Base-by-base conservation (phyloP, 2,113 vertebrate species). In the Melanocharis versteri region DNA sequence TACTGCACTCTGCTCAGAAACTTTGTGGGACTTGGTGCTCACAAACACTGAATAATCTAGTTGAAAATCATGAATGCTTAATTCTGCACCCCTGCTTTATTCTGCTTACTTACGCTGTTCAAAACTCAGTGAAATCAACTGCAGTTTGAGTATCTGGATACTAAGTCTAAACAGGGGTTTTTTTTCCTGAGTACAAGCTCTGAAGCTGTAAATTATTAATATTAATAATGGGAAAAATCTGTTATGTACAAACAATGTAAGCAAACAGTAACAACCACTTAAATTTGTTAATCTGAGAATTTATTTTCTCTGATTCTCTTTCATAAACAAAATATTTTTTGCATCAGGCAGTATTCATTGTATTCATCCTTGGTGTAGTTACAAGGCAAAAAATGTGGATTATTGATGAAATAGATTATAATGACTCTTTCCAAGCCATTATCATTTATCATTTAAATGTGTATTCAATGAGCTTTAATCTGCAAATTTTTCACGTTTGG, bases 391-490 rank as follows among this genome's bases (percentile, higher is more conserved):
- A 92, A 94, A 96, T 71, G 86, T 83, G 71, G 86, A 90, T 97
- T 96, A 97, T 97, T 95, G 97, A 97, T 96, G 96, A 96, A 94
- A 96, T 91, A 96, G 90, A 97, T 95, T 89, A 95, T 95, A 97
- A 97, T 94, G 90, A 94, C 88, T 94, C 90, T 96, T 96, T 95
- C 82, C 72, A 77, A 96, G 89, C 78, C 73, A 96, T 96, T 95
- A 95, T 94, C 88, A 96, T 97, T 94, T 92, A 97, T 97, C 97
- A 97, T 88, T 96, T 96, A 94, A 97, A 97, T 96, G 94, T 96
- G 95, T 91, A 96, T 97, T 97, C 97, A 96, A 94, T 97, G 96
- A 97, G 95, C 86, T 97, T 96, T 97, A 97, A 97, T 97, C 95
- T 95, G 93, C 90, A 97, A 97, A 97, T 97, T 96, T 97, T 96